These are phyloP conservation scores for Sarcophaga variegata DNA, from an alignment of 2,888 invertebrate species.

Conservation along the genomic window DNA sequence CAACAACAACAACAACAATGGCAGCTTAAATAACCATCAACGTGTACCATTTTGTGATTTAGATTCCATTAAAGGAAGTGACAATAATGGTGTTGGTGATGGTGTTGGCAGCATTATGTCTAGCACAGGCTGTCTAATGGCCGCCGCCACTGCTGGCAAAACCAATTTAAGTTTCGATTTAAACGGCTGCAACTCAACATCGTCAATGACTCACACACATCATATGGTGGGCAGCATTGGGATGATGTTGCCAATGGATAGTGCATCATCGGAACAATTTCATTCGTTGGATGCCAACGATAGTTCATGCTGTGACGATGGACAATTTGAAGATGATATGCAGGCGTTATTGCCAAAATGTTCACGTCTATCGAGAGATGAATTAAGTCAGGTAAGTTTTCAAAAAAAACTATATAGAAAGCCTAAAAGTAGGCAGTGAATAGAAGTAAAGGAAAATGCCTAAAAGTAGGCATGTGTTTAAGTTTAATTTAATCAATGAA, in stretches of 20 bases:
- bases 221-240: conserved; percentile 16
- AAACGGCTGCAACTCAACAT: conserved; percentile 58
- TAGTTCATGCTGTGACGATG: conserved; percentile 76
- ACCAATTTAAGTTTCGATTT: conserved; percentile 74
- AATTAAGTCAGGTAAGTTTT: conserved; percentile 81
- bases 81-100: conserved; percentile 75
- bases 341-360: conserved; percentile 81
- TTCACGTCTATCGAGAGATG: conserved; percentile 80
- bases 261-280: conserved; percentile 73
- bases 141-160: conserved; percentile 66
- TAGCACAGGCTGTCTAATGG: conserved; percentile 12
- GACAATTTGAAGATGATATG: conserved; percentile 80
- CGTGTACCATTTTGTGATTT: conserved; percentile 79
- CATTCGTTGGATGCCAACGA: conserved; percentile 78
- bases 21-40: conserved; percentile 75
- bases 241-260: conserved; percentile 64
- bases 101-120: conserved; percentile 69
- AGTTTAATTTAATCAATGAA: background rate
- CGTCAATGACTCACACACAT: conserved; percentile 38
- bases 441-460: background rate
- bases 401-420: background rate
- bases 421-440: background rate
- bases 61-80: conserved; percentile 77
- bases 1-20: conserved; percentile 70
- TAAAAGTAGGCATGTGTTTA: background rate